Evolutionary conservation across 2,113 vertebrate species (phyloP).

Genomic region (Tiliqua scincoides): DNA sequence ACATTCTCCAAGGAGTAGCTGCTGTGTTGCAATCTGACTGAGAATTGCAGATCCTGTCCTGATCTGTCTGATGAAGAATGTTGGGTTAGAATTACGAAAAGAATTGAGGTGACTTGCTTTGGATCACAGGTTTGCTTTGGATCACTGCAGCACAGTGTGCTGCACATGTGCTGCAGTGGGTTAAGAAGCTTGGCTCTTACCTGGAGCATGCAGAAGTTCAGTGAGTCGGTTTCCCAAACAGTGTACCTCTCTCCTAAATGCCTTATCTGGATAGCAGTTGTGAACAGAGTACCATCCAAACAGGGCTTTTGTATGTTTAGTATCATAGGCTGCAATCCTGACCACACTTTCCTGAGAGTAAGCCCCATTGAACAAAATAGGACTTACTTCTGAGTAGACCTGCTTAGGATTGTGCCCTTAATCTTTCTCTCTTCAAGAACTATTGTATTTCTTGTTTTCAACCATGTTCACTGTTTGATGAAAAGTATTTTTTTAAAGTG

Average conservation of each 20-base stretch:
- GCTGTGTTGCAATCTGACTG: background rate
- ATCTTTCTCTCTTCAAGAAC: too few species aligned
- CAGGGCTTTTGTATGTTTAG: too few species aligned
- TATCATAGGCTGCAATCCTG: too few species aligned
- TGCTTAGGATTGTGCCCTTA: too few species aligned
- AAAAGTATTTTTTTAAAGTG: too few species aligned
- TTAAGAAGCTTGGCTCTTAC: background rate
- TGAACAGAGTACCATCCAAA: too few species aligned
- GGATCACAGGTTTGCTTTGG: background rate
- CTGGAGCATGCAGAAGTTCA: background rate
- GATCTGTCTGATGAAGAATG: background rate
- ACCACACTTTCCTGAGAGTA: too few species aligned
- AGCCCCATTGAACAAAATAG: too few species aligned
- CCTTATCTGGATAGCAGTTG: background rate
- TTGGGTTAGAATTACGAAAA: background rate
- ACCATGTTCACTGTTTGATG: too few species aligned
- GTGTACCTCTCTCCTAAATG: background rate
- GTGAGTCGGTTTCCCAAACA: background rate
- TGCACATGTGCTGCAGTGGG: background rate
- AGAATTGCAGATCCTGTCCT: background rate
- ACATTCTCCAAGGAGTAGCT: background rate
- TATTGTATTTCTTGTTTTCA: too few species aligned
- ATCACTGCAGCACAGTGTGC: too few species aligned
- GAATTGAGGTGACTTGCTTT: background rate
- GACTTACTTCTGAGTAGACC: too few species aligned